These are phyloP conservation scores for Pagrus major DNA, from an alignment of 2,113 vertebrate species.

Conservation along the genomic window DNA sequence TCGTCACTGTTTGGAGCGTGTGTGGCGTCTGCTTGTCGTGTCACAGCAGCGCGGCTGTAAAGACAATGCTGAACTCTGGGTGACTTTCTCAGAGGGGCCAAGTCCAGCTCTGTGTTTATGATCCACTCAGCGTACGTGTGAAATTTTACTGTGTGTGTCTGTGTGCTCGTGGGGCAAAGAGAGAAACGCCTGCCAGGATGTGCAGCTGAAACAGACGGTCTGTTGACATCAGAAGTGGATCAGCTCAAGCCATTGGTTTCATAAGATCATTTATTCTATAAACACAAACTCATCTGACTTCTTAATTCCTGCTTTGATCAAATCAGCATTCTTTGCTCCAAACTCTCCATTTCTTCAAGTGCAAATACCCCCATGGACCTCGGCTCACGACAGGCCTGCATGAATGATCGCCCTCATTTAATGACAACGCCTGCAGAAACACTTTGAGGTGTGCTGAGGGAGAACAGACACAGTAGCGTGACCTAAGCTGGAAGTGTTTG, in stretches of 20 bases:
- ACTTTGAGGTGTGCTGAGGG: conserved; percentile 52
- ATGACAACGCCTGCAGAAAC: conserved; percentile 48
- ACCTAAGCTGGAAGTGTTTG: conserved; percentile 59
- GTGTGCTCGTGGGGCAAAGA: conserved; percentile 3
- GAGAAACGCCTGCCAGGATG: conserved; percentile 27
- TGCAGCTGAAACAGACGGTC: conserved; percentile 9
- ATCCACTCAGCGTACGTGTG: conserved; percentile 39
- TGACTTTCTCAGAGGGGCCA: conserved; percentile 63
- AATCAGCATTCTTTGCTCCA: not conserved
- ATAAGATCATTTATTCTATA: not conserved
- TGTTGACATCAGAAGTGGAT: conserved; percentile 1
- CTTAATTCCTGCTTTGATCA: conserved; percentile 13
- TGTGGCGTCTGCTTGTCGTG: conserved; percentile 51
- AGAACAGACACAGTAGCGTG: conserved; percentile 57
- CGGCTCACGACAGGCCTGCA: conserved; percentile 50
- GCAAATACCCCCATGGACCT: conserved; percentile 50
- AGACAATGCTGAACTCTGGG: conserved; percentile 71
- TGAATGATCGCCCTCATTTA: conserved; percentile 43
- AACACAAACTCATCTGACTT: not conserved
- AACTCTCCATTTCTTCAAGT: not conserved
- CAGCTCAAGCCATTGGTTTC: not conserved
- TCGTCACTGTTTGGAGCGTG: conserved; percentile 39
- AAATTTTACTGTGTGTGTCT: conserved; percentile 27
- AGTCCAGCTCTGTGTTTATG: conserved; percentile 61
- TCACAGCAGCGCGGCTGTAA: conserved; percentile 64